A percentile compares a stretch with the other conserved stretches of the same genome.
Evolutionary conservation across 1,140 invertebrate species (phyloP).

Genomic region (Pachypeltis micranthus): DNA sequence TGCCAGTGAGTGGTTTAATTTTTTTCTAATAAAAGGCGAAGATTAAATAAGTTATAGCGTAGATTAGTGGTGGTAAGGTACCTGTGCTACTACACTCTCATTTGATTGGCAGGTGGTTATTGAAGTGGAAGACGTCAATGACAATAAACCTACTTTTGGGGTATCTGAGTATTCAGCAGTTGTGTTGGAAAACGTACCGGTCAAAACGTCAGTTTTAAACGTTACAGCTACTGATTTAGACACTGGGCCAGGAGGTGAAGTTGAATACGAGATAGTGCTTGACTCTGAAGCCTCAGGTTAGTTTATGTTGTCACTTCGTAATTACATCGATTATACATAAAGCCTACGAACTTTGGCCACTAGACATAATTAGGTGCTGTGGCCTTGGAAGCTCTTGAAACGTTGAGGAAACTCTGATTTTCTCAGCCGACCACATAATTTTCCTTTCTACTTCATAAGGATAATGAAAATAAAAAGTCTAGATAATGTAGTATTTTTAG

Average conservation of each 20-base stretch:
- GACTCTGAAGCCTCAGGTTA: conserved; percentile 59
- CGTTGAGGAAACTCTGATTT: too few species aligned
- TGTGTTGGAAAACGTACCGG: conserved; percentile 59
- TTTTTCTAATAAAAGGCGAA: background rate
- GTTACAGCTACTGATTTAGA: conserved; percentile 69
- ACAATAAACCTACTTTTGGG: conserved; percentile 53
- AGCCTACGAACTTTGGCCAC: too few species aligned
- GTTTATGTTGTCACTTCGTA: too few species aligned
- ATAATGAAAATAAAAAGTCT: too few species aligned
- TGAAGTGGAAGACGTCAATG: conserved; percentile 69
- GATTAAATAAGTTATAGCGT: too few species aligned
- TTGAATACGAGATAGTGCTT: conserved; percentile 56
- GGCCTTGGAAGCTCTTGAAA: too few species aligned
- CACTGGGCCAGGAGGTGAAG: conserved; percentile 51
- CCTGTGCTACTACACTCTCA: background rate
- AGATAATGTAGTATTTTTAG: too few species aligned
- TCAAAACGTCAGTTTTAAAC: conserved; percentile 52
- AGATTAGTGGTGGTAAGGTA: too few species aligned
- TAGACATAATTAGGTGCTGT: too few species aligned
- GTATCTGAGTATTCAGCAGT: conserved; percentile 37
- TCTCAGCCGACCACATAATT: too few species aligned
- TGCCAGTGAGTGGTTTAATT: conserved; percentile 29
- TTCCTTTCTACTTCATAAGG: too few species aligned
- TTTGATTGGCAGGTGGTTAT: conserved; percentile 41
- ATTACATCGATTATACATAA: too few species aligned